Evolutionary conservation across 2,888 invertebrate genomes (phyloP).

Genomic region (Aphodius sticticus): DNA sequence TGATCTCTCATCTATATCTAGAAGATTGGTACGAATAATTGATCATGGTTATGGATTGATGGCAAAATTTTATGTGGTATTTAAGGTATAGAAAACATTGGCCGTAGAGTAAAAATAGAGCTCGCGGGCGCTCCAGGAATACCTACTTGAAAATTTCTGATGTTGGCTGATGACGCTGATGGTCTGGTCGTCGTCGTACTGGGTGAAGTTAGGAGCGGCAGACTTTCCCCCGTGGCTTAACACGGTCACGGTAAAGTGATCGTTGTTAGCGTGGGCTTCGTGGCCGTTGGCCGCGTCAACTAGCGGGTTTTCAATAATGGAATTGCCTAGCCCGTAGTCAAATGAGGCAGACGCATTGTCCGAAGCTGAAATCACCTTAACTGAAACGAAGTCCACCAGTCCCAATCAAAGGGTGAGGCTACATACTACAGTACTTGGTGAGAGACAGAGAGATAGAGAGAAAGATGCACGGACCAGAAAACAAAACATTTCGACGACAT

Average conservation of each 20-base stretch:
- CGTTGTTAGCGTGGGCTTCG: constrained; percentile 62
- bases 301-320: constrained; percentile 68
- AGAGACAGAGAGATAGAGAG: constrained; percentile 31
- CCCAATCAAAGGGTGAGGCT: constrained; percentile 44
- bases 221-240: constrained; percentile 57
- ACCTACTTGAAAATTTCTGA: constrained; percentile 59
- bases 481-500: constrained; percentile 7
- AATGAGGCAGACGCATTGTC: constrained; percentile 65
- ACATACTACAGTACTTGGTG: constrained; percentile 38
- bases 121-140: constrained; percentile 42
- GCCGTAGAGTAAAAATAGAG: constrained; percentile 28
- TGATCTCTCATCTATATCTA: too few relatives aligned
- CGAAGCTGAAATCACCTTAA: constrained; percentile 68
- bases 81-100: neutral
- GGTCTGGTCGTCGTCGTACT: constrained; percentile 55
- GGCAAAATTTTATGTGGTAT: neutral
- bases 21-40: too few relatives aligned
- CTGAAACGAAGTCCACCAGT: constrained; percentile 62
- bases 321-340: constrained; percentile 64
- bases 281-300: constrained; percentile 64
- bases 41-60: neutral
- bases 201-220: constrained; percentile 50
- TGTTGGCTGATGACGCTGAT: constrained; percentile 51
- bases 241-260: constrained; percentile 58
- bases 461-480: constrained; percentile 36